Evolutionary conservation across 1,140 invertebrate genomes (phyloP).

Genomic region (Piezodorus guildinii): DNA sequence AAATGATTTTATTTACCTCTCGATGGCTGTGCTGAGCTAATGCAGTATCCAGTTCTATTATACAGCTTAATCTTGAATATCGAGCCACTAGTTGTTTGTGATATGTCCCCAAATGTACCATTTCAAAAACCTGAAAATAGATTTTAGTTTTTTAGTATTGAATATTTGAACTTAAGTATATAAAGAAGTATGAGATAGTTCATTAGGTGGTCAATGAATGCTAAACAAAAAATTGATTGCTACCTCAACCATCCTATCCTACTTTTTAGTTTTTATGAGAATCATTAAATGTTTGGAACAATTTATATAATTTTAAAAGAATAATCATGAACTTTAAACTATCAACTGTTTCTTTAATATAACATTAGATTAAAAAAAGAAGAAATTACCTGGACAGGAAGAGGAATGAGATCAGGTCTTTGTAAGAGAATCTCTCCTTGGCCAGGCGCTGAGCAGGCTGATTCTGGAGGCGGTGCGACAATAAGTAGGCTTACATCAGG

Average conservation of each 20-base stretch:
- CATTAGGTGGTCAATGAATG: too few species aligned
- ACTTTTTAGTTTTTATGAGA: too few species aligned
- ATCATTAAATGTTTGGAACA: too few species aligned
- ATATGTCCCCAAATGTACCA: constrained; percentile 86
- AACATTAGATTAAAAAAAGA: background rate
- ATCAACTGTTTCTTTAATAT: background rate
- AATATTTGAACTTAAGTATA: too few species aligned
- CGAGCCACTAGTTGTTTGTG: constrained; percentile 74
- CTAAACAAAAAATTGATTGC: background rate
- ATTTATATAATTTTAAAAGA: background rate
- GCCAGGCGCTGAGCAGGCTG: constrained; percentile 80
- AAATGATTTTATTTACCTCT: constrained; percentile 43
- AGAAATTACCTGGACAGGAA: constrained; percentile 61
- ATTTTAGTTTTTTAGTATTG: background rate
- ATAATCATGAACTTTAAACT: background rate
- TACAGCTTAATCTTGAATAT: constrained; percentile 81
- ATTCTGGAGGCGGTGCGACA: constrained; percentile 76
- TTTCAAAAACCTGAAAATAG: constrained; percentile 53
- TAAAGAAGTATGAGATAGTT: too few species aligned
- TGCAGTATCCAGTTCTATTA: constrained; percentile 82
- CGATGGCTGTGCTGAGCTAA: constrained; percentile 82
- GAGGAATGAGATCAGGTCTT: constrained; percentile 62
- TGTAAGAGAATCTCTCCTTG: constrained; percentile 70
- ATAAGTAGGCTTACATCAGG: constrained; percentile 79
- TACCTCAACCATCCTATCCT: too few species aligned